Conservation (phyloP, 2,113 vertebrate species). For the Apodemus speciosus region DNA sequence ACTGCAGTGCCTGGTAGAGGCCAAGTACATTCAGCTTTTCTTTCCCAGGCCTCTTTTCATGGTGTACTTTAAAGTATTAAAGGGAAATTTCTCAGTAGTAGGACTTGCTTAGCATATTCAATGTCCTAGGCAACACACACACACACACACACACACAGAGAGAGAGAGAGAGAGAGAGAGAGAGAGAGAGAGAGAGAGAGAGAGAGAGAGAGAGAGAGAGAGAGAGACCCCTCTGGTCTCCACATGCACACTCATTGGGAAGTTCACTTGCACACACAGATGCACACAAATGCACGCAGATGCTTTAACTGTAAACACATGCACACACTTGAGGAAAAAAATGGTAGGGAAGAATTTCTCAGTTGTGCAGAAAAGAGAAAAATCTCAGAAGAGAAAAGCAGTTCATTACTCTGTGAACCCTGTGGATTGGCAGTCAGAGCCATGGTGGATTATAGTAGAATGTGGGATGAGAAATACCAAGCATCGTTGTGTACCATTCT, state of each 20-base stretch:
- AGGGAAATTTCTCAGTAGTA: background rate
- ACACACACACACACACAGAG: background rate
- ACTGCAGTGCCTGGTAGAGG: background rate
- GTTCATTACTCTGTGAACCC: background rate
- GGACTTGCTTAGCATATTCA: background rate
- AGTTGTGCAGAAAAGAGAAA: background rate
- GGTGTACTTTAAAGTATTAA: background rate
- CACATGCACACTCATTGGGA: background rate
- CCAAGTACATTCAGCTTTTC: background rate
- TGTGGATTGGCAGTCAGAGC: background rate
- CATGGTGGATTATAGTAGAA: slow-evolving; percentile 49
- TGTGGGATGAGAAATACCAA: slow-evolving; percentile 65
- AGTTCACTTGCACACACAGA: background rate
- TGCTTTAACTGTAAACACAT: background rate
- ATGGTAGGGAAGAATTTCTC: background rate
- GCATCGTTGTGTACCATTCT: slow-evolving; percentile 45
- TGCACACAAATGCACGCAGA: background rate
- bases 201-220: too few species aligned
- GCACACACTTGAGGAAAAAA: background rate
- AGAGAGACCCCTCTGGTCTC: background rate
- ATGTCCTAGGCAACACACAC: background rate
- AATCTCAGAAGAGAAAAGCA: slow-evolving; percentile 42
- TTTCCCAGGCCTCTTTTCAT: background rate
- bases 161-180: too few species aligned
- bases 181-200: too few species aligned